Conservation (phyloP, 1,140 invertebrate genomes). For the Belonocnema kinseyi region DNA sequence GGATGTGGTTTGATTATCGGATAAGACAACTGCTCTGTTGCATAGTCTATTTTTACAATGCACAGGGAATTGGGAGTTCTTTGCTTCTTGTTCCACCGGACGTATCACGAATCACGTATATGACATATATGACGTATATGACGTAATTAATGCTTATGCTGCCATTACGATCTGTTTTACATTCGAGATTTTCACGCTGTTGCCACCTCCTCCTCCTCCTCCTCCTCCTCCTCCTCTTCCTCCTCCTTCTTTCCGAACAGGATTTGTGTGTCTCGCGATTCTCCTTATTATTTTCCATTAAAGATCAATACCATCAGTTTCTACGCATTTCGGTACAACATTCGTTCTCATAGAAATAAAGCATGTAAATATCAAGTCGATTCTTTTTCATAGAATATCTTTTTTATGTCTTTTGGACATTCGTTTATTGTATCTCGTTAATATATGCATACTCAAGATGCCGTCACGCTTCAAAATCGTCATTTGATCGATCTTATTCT, state of each 20-base stretch:
- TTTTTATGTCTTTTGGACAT: too few relatives aligned
- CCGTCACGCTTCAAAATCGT: too few relatives aligned
- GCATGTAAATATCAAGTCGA: too few relatives aligned
- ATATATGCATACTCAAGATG: too few relatives aligned
- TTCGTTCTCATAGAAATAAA: neutral
- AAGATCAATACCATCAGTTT: neutral
- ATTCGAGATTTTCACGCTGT: constrained; percentile 30
- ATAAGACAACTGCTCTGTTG: constrained; percentile 70
- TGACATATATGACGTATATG: too few relatives aligned
- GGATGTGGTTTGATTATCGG: constrained; percentile 93
- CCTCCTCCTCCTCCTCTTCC: too few relatives aligned
- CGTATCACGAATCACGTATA: too few relatives aligned
- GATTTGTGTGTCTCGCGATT: constrained; percentile 40
- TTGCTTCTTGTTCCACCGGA: constrained; percentile 32
- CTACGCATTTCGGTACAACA: neutral
- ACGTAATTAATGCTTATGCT: constrained; percentile 42
- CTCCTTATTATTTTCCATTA: constrained; percentile 10
- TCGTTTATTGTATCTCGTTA: too few relatives aligned
- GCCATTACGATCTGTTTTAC: constrained; percentile 34
- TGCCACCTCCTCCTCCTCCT: too few relatives aligned
- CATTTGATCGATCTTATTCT: too few relatives aligned
- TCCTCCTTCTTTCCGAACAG: constrained; percentile 34
- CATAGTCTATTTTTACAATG: constrained; percentile 34
- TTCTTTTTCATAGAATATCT: too few relatives aligned
- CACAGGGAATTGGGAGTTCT: constrained; percentile 36